Base-by-base conservation (phyloP, 2,797 vertebrate species). In the Tadarida brasiliensis region DNA sequence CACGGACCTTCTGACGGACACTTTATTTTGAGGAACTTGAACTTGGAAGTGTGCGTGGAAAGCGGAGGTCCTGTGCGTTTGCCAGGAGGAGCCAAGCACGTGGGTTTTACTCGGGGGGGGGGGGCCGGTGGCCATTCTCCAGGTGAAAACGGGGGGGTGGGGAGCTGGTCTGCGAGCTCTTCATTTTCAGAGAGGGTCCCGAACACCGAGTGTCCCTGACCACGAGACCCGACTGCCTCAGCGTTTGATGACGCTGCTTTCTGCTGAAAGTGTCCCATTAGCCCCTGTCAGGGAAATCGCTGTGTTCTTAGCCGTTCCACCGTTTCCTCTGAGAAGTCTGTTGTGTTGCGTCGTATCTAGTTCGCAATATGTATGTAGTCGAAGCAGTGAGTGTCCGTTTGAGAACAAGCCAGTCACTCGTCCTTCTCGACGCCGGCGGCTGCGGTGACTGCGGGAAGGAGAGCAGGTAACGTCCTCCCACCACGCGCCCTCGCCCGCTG, bases 381-480 rank as follows among this genome's bases (percentile, higher is more conserved):
- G 10, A 0, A 70, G 16, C 47, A 24, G 87, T 19, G 51, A 51
- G 35, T 71, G 89, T 10, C 89, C 39, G 68, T 20, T 51, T 73
- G 57, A 63, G 89, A 89, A 33, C 28, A 0, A 84, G 54, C 54
- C 39, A 93, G 87, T 96, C 89, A 83, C 61, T 3, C 1, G 15
- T 51, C 98, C 96, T 73, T 73, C 97, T 94, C 33, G 96, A 97
- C 82, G 73, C 97, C 97, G 5, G 39, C 39, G 98, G 97, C 98
- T 98, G 98, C 59, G 91, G 44, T 96, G 89, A 94, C 97, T 97
- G 91, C 97, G 44, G 98, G 98, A 98, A 91, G 98, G 97, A 78
- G 92, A 87, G 59, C 98, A 98, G 98, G 98, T 98, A 98, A 98
- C 0, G 17, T 80, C 22, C 77, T 26, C 80, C 78, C 91, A 16